A percentile compares a stretch with the other conserved stretches of the same genome.
Conservation (phyloP, 2,888 invertebrate genomes). For the Himalopsyche anomala region DNA sequence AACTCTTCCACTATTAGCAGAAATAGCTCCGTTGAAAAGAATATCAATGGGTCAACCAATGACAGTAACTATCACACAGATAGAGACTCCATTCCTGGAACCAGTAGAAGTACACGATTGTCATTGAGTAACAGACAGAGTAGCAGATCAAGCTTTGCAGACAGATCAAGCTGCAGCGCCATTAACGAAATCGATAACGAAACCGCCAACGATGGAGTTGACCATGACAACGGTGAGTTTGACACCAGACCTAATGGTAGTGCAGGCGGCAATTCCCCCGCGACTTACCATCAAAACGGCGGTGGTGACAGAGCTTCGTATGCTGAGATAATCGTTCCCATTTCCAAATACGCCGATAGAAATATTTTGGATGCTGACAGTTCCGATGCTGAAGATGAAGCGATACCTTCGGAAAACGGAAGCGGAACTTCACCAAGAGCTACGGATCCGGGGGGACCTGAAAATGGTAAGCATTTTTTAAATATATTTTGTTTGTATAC, state of each 20-base stretch:
- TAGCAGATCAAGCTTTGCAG: slow-evolving; percentile 63
- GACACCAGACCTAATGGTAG: slow-evolving; percentile 46
- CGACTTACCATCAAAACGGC: slow-evolving; percentile 58
- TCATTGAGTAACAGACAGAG: slow-evolving; percentile 64
- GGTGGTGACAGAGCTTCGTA: slow-evolving; percentile 75
- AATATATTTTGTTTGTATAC: too few relatives aligned
- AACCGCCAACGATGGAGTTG: slow-evolving; percentile 54
- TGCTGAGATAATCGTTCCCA: slow-evolving; percentile 72
- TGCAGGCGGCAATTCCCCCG: slow-evolving; percentile 54
- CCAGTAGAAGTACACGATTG: slow-evolving; percentile 62
- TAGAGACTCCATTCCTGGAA: slow-evolving; percentile 63
- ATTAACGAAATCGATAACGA: slow-evolving; percentile 65
- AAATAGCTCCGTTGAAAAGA: slow-evolving; percentile 70
- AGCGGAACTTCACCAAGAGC: slow-evolving; percentile 65
- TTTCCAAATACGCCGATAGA: slow-evolving; percentile 72
- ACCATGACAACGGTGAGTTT: slow-evolving; percentile 50
- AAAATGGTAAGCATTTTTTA: slow-evolving; percentile 60
- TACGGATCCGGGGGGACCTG: slow-evolving; percentile 63
- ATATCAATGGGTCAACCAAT: slow-evolving; percentile 70
- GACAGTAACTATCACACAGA: slow-evolving; percentile 65
- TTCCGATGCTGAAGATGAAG: slow-evolving; percentile 74
- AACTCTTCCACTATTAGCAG: slow-evolving; percentile 73
- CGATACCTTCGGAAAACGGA: slow-evolving; percentile 71
- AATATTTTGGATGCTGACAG: slow-evolving; percentile 75
- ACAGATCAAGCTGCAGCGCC: slow-evolving; percentile 65